Evolutionary conservation across 1,140 invertebrate genomes (phyloP), one percentile per base, ranked within the genome.

Genomic region (Homarus americanus): DNA sequence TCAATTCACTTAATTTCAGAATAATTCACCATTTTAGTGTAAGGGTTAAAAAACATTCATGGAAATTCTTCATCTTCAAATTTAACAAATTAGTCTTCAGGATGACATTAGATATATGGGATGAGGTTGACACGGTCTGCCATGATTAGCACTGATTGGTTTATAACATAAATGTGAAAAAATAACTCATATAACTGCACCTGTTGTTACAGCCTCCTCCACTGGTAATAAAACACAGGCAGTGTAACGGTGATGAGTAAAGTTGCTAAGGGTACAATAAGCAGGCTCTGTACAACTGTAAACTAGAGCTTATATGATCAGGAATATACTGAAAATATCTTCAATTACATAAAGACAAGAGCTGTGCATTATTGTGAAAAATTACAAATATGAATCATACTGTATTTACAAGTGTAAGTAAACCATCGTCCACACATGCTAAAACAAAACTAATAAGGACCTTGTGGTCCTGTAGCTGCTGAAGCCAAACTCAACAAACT

Each of bases 51-150:
- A 69, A 69, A 69, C 63, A 69, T 32, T 12, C n/a, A 69, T 32
- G 12, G 63, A 69, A 69, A 69, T 69, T 32, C 63, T 32, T 69
- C n/a, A 20, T 63, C 58, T 69, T 69, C 63, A 69, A 69, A 69
- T 69, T 69, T 69, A 69, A 69, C 63, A 69, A 69, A 69, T 69
- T 69, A 69, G 24, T 69, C 58, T 69, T 69, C 28, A 69, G 63
- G n/a, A 69, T 69, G 63, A 69, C 63, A 69, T 69, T 32, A 69
- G 63, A 32, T 32, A 20, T 69, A 69, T 69, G 63, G n/a, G 63
- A 69, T 69, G 63, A 32, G 63, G 32, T 32, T 69, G n/a, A 69
- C 63, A 69, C 32, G 63, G n/a, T 69, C 63, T 69, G 63, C 63
- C n/a, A 32, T 69, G 63, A 69, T 32, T 69, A 69, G n/a, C 63